Base-by-base conservation (phyloP, 2,888 invertebrate species). In the Ellobium chinense region DNA sequence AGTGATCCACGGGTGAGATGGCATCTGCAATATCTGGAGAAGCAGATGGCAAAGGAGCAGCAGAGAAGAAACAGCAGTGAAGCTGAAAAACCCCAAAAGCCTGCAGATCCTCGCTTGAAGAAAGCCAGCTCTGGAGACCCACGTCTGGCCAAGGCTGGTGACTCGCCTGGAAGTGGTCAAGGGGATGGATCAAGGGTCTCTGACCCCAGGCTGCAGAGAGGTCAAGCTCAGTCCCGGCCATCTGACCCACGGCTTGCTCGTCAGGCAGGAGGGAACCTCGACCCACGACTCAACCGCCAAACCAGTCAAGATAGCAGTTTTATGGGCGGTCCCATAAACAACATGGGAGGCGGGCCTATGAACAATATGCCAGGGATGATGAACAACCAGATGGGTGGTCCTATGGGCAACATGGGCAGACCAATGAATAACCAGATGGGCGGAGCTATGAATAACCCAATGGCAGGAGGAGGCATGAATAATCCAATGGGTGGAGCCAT, bases 1-100 rank as follows among this genome's bases (percentile, higher is more conserved):
- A 81, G 82, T 73, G 91, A 91, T 80, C 91, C 91, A 0, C 85
- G 91, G 65, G 85, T 90, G 75, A 87, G 88, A 83, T 88, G 87
- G 54, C 81, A 84, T 46, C 27, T 82, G 1, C 56, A 66, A 3
- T 58, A 75, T 27, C 27, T 80, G 31, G 82, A 78, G 36, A 70
- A 72, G 58, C 81, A 72, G 21, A 24, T 56, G 34, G 60, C 36
- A 21, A 77, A 68, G 68, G 78, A 72, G 4, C 65, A 24, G 54
- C 63, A 46, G 18, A 58, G 58, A 21, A 56, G 46, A 56, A 24
- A 76, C 58, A 79, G 75, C 65, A 56, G 29, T 31, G 74, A 66
- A 12, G 56, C 36, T 54, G 78, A 78, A n/a, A 70, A 46, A 31
- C 27, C 66, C 21, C 70, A 65, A n/a, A 83, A 80, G 63, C 78